A percentile compares a stretch with the other conserved stretches of the same genome.
Evolutionary conservation across 2,113 vertebrate genomes (phyloP).

Genomic region (Clarias gariepinus): DNA sequence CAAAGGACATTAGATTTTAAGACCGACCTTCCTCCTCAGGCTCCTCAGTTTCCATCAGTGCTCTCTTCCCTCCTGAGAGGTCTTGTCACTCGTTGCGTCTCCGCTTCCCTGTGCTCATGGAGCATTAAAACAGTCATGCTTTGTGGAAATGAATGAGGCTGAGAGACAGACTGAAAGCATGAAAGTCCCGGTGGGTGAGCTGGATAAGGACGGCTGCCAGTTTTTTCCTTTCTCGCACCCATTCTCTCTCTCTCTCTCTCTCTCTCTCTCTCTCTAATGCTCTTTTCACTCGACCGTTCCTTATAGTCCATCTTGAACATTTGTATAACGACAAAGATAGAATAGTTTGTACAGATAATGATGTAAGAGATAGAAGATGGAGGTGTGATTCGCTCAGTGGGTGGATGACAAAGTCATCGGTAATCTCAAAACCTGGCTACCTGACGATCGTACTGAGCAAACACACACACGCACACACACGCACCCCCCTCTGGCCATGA

Average conservation of each 20-base stretch:
- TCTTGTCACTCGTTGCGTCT: neutral
- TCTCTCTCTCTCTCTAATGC: neutral
- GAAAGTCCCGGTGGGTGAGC: constrained; percentile 29
- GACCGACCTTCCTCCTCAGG: constrained; percentile 34
- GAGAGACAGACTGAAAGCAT: constrained; percentile 38
- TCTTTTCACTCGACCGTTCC: constrained; percentile 19
- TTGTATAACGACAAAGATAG: constrained; percentile 16
- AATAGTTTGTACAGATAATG: constrained; percentile 8
- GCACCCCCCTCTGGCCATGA: neutral
- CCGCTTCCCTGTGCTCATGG: neutral
- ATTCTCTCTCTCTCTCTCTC: constrained; percentile 35
- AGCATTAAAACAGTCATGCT: neutral
- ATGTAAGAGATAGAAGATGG: constrained; percentile 18
- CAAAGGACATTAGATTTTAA: neutral
- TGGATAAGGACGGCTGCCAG: constrained; percentile 59
- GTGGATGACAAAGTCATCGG: constrained; percentile 36
- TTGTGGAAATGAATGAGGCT: constrained; percentile 24
- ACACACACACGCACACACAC: constrained; percentile 2
- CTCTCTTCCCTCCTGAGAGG: neutral
- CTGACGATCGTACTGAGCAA: constrained; percentile 32
- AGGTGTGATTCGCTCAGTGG: constrained; percentile 42
- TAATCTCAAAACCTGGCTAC: constrained; percentile 49
- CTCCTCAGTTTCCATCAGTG: constrained; percentile 26
- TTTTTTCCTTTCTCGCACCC: constrained; percentile 52
- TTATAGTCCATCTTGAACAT: constrained; percentile 5